phyloP scores from a whole-genome alignment of 1,140 invertebrate genomes.

The Monochamus saltuarius region DNA sequence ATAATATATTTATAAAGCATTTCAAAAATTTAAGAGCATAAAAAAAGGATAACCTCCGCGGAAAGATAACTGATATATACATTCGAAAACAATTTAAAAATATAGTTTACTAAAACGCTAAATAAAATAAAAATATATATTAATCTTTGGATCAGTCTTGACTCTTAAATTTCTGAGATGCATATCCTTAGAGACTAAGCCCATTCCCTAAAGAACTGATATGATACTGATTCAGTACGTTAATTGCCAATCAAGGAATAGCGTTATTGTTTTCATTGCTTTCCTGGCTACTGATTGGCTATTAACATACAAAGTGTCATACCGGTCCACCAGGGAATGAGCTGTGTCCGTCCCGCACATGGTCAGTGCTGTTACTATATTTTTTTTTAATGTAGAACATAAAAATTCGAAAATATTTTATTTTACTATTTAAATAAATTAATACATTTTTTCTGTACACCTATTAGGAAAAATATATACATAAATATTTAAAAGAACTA shows the following conservation, averaged over 20 bases:
- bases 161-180: constrained; percentile 29
- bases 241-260: background rate
- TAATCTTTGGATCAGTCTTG: constrained; percentile 25
- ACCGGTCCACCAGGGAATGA: too few relatives aligned
- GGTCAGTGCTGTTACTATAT: too few relatives aligned
- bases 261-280: too few relatives aligned
- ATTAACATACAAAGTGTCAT: too few relatives aligned
- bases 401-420: background rate
- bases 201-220: background rate
- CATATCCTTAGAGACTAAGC: background rate
- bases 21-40: constrained; percentile 27
- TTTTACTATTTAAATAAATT: constrained; percentile 22
- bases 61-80: background rate
- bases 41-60: background rate
- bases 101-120: background rate
- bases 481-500: constrained; percentile 15
- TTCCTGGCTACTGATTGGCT: too few relatives aligned
- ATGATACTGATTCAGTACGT: background rate
- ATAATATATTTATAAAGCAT: background rate
- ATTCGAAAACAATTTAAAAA: constrained; percentile 1
- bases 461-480: constrained; percentile 20
- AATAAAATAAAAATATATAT: constrained; percentile 15
- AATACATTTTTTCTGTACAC: constrained; percentile 39
- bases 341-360: too few relatives aligned
- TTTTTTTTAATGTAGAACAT: too few relatives aligned